Conservation (phyloP, 2,113 vertebrate genomes). For the Osmerus mordax region DNA sequence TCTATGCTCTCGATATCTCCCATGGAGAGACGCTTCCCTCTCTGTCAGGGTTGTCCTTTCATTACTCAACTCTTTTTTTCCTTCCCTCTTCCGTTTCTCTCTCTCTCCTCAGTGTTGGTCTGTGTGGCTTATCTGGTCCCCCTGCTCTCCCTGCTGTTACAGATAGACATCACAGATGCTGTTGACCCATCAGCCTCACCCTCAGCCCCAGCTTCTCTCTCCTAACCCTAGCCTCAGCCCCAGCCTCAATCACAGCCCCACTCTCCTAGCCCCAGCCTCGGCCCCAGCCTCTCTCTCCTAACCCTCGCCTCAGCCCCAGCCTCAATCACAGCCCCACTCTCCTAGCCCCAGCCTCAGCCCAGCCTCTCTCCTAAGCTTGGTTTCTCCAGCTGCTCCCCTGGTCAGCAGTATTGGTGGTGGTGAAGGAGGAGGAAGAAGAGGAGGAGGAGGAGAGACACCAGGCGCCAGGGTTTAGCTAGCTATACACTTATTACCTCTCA, state of each 20-base stretch:
- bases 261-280: not conserved
- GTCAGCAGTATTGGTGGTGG: not conserved
- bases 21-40: not conserved
- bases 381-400: not conserved
- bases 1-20: not conserved
- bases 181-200: too few species aligned
- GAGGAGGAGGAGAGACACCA: not conserved
- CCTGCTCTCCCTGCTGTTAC: not conserved
- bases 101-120: not conserved
- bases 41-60: not conserved
- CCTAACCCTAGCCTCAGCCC: not conserved
- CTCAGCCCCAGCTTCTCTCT: not conserved
- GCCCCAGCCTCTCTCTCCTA: not conserved
- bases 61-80: not conserved
- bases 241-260: not conserved
- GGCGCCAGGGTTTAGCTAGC: not conserved
- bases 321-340: not conserved
- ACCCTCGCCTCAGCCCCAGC: not conserved
- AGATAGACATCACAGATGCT: too few species aligned
- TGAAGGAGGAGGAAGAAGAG: not conserved
- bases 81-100: not conserved
- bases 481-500: not conserved
- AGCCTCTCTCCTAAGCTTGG: not conserved
- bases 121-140: not conserved
- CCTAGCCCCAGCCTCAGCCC: not conserved